Base-by-base conservation (phyloP, 2,888 invertebrate genomes). In the Tipula lateralis region DNA sequence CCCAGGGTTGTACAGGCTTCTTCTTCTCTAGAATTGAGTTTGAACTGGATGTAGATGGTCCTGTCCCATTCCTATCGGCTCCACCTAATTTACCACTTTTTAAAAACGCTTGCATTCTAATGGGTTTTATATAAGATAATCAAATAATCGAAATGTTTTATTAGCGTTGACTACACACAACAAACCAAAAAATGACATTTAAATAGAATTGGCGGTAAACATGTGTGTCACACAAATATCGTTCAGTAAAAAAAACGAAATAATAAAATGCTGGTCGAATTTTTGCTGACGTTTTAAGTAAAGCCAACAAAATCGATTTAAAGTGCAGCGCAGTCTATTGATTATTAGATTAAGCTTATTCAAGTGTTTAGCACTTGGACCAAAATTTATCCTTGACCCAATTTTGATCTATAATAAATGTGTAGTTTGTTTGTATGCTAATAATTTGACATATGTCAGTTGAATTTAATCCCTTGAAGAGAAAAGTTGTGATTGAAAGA, bases 41-140 rank as follows among this genome's bases (percentile, higher is more conserved):
- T 91, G 87, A 87, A 88, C 88, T 90, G 89, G 89, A 87, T 1
- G 88, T 89, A 91, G 87, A 87, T 88, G 88, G 90, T 89, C 89
- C 87, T 1, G 88, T 88, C 0, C 88, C 88, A 84, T 88, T 89
- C 12, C 88, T 88, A 84, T 88, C 88, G 9, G 83, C 39, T 87
- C 86, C 85, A 4, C 87, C 85, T 1, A 89, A 88, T 91, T 96
- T 96, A 0, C 95, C 95, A 4, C 94, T 94, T 91, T 96, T 96
- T 30, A 96, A 90, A 91, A 96, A 96, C 1, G 95, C 94, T 85
- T 96, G 94, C 96, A 96, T 96, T 87, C 86, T 91, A 66, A 16
- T 66, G n/a, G n/a, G 12, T 66, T 66, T 66, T 29, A 81, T 81
- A n/a, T n/a, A n/a, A n/a, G n/a, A n/a, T n/a, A n/a, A n/a, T n/a